A percentile compares a stretch with the other conserved stretches of the same genome.
These are phyloP conservation scores for Oxycera nigricornis DNA, from an alignment of 2,888 invertebrate genomes.

Conservation along the genomic window DNA sequence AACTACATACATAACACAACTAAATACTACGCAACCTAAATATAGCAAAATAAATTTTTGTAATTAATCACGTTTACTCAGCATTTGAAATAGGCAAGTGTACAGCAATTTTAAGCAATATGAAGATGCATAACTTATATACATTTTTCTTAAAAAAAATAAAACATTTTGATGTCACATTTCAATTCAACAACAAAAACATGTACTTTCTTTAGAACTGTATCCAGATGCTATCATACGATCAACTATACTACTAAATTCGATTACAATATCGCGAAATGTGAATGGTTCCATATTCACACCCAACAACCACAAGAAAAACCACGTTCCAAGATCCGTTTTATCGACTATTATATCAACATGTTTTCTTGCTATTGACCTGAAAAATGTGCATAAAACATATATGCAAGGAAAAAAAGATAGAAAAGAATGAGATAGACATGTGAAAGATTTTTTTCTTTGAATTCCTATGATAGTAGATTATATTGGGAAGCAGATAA, in stretches of 20 bases:
- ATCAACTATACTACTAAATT: constrained; percentile 26
- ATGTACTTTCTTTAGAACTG: constrained; percentile 5
- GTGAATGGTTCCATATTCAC: constrained; percentile 21
- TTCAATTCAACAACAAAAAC: constrained; percentile 19
- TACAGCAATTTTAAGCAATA: no score
- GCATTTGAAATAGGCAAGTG: no score
- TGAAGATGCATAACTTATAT: no score
- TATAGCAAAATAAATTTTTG: no score
- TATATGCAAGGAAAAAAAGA: constrained; percentile 11
- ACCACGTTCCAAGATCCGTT: constrained; percentile 38
- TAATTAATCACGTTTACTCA: no score
- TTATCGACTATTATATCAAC: constrained; percentile 32
- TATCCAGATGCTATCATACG: constrained; percentile 17
- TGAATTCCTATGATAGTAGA: background rate
- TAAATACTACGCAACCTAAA: no score
- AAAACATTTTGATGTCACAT: background rate
- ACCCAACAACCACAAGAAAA: constrained; percentile 26
- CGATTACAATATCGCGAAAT: constrained; percentile 20
- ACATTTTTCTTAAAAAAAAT: background rate
- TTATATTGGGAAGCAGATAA: background rate
- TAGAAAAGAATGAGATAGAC: background rate
- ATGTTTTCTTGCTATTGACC: constrained; percentile 33
- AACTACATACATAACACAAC: no score
- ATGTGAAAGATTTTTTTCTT: background rate
- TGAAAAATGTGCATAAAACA: constrained; percentile 30